Base-by-base conservation (phyloP, 2,888 invertebrate species). In the Anarsia innoxiella region DNA sequence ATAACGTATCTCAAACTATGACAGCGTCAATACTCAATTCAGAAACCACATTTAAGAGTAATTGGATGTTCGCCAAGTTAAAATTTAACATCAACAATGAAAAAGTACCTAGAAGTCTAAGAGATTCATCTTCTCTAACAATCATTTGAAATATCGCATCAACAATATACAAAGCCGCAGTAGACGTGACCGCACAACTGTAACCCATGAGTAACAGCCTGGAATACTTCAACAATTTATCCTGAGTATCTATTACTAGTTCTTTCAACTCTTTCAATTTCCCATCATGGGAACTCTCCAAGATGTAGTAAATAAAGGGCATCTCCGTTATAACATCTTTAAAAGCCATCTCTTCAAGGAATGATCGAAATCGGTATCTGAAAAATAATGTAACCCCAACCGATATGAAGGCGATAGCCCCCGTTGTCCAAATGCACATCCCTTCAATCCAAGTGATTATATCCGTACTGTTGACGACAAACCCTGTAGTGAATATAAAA, bases 341-440 rank as follows among this genome's bases (percentile, higher is more conserved):
- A 12, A 65, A 64, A 1, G 44, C 52, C 46, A 65, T 54, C 36
- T 66, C 62, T 11, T 54, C 46, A 0, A 84, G 46, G 35, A 78
- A 80, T 2, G 28, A 36, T 5, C 72, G 50, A 31, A 83, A 73
- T 19, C 73, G 59, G 40, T 72, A 83, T 36, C 66, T 14, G 11
- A 80, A 45, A 12, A n/a, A 25, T 4, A 25, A 3, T 19, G 75
- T 80, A 1, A 83, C 51, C 0, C 59, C 63, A 2, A 80, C 48
- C 1, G 76, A 67, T 5, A 79, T 72, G 0, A 71, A 70, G 72
- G 79, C 74, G 1, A 80, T 76, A 0, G 77, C 56, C 1, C 75
- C 78, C 0, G 82, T 82, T 0, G 71, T 66, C 80, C 83, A 84
- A 25, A 82, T 66, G 39, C 77, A 75, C n/a, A 76, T 72, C 0